Evolutionary conservation across 2,113 vertebrate genomes (phyloP).

Genomic region (Anthoscopus minutus): DNA sequence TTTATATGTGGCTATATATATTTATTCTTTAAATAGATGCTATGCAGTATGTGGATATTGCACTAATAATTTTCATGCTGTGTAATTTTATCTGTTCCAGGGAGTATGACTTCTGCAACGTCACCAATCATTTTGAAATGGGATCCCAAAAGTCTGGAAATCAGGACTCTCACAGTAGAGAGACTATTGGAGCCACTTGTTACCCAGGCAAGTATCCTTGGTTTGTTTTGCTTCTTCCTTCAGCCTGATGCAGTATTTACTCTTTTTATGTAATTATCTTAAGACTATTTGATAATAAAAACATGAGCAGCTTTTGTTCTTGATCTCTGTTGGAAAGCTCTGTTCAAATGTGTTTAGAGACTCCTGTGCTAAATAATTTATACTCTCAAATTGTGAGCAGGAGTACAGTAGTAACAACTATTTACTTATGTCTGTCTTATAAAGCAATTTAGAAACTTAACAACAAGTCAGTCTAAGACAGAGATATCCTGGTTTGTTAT

Average conservation of each 20-base stretch:
- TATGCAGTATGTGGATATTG: neutral
- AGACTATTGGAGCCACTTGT: conserved; percentile 92
- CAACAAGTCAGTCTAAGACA: neutral
- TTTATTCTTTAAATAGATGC: neutral
- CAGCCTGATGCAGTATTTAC: neutral
- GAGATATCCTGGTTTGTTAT: neutral
- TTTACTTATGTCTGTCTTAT: neutral
- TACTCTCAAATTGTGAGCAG: neutral
- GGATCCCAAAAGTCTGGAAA: conserved; percentile 98
- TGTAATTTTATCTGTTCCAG: conserved; percentile 28
- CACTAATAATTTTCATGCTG: neutral
- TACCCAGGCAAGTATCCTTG: conserved; percentile 84
- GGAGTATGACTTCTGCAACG: conserved; percentile 82
- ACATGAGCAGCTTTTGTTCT: neutral
- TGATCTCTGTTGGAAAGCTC: neutral
- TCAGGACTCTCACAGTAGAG: conserved; percentile 95
- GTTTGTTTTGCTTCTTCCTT: neutral
- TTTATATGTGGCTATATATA: neutral
- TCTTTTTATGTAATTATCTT: neutral
- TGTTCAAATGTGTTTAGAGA: neutral
- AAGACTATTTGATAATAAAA: neutral
- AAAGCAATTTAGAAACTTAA: neutral
- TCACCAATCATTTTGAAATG: conserved; percentile 98
- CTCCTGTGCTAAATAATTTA: conserved; percentile 17
- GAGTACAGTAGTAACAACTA: neutral